phyloP scores from a whole-genome alignment of 1,140 invertebrate species.

The Drosophila rufa region DNA sequence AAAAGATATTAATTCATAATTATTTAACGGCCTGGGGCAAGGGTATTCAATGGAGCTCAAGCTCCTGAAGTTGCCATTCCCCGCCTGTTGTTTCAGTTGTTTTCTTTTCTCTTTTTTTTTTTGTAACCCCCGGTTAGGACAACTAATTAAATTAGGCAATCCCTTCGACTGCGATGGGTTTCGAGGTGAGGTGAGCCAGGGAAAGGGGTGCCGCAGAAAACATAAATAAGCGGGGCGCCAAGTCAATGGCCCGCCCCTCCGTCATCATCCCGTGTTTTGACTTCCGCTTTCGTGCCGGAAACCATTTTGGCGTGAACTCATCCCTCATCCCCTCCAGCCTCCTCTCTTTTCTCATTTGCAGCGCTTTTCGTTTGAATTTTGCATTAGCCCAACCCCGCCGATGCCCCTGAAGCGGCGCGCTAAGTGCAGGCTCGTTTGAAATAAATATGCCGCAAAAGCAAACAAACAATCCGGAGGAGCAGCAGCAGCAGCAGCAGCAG shows the following conservation, averaged over 20 bases:
- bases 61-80: slow-evolving; percentile 6
- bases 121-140: slow-evolving; percentile 35
- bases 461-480: slow-evolving; percentile 71
- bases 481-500: background rate
- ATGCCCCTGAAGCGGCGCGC: slow-evolving; percentile 23
- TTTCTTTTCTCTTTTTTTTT: background rate
- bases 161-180: slow-evolving; percentile 46
- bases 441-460: slow-evolving; percentile 82
- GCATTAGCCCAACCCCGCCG: slow-evolving; percentile 55
- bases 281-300: slow-evolving; percentile 81
- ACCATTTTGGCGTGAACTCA: slow-evolving; percentile 78
- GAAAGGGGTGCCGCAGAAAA: slow-evolving; percentile 51
- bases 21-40: background rate
- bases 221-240: slow-evolving; percentile 66
- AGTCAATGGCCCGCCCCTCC: slow-evolving; percentile 24
- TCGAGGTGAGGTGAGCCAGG: background rate
- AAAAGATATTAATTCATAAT: slow-evolving; percentile 1
- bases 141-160: slow-evolving; percentile 83
- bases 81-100: slow-evolving; percentile 8
- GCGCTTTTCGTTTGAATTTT: slow-evolving; percentile 80
- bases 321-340: slow-evolving; percentile 40
- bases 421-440: slow-evolving; percentile 81
- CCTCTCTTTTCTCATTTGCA: slow-evolving; percentile 67
- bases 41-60: background rate
- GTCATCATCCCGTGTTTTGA: slow-evolving; percentile 53